These are phyloP conservation scores for Hormaphis cornu DNA, from an alignment of 1,140 invertebrate genomes.

Conservation along the genomic window DNA sequence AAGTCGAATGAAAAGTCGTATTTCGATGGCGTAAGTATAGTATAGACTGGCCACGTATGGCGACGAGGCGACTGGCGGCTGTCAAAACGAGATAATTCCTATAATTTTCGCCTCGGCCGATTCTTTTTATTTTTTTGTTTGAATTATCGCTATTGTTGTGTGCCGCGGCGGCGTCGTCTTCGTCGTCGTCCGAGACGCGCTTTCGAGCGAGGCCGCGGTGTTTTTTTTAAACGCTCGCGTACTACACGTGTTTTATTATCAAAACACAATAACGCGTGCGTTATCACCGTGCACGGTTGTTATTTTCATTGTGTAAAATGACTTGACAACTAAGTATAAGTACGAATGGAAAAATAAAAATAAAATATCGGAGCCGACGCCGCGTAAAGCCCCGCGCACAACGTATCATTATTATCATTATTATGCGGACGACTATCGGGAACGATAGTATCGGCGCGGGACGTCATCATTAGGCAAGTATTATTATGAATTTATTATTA, in stretches of 20 bases:
- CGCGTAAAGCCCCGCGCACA: too few species aligned
- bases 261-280: not conserved
- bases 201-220: too few species aligned
- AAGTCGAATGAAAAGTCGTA: not conserved
- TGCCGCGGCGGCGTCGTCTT: not conserved
- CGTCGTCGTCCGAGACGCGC: too few species aligned
- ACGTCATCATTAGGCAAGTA: conserved; percentile 13
- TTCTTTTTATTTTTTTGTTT: too few species aligned
- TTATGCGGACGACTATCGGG: not conserved
- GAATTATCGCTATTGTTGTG: not conserved
- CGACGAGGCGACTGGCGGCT: not conserved
- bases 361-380: too few species aligned
- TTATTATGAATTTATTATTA: conserved; percentile 6
- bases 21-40: not conserved
- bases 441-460: not conserved
- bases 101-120: conserved; percentile 11
- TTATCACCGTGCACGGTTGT: not conserved
- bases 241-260: not conserved
- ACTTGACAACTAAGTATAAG: conserved; percentile 22
- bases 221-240: not conserved
- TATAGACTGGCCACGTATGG: not conserved
- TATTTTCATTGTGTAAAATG: conserved; percentile 31
- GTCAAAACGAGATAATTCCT: conserved; percentile 16
- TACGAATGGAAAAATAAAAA: too few species aligned
- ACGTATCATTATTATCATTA: conserved; percentile 7